Conservation (phyloP, 2,113 vertebrate species). For the Sorex fumeus region DNA sequence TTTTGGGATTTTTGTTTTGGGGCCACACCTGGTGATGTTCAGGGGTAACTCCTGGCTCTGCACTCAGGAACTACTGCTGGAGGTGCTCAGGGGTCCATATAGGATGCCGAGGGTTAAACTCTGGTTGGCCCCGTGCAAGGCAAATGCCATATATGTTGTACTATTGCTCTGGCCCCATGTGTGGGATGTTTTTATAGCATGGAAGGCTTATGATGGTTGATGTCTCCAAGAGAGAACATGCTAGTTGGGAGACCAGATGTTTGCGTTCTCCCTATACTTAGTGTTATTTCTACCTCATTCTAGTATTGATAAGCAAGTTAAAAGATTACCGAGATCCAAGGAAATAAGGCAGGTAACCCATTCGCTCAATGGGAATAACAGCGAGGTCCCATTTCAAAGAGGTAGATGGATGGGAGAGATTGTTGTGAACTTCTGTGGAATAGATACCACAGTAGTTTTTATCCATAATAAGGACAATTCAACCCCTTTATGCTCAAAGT, state of each 20-base stretch:
- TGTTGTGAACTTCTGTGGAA: background rate
- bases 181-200: background rate
- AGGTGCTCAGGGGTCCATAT: too few relatives aligned
- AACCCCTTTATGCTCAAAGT: background rate
- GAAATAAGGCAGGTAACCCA: background rate
- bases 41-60: too few relatives aligned
- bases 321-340: background rate
- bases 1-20: background rate
- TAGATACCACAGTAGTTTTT: background rate
- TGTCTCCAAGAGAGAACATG: slow-evolving; percentile 43
- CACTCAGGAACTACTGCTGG: too few relatives aligned
- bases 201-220: background rate
- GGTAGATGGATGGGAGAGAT: background rate
- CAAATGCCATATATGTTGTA: too few relatives aligned
- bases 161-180: too few relatives aligned
- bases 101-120: too few relatives aligned
- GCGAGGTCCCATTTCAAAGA: slow-evolving; percentile 7
- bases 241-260: background rate
- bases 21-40: too few relatives aligned
- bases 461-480: background rate
- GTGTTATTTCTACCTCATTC: slow-evolving; percentile 1
- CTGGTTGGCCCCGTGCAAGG: too few relatives aligned
- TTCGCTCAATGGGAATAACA: background rate
- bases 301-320: background rate
- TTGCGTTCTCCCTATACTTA: background rate